Base-by-base conservation (phyloP, 2,797 vertebrate species). In the Crocodylus rhombifer region DNA sequence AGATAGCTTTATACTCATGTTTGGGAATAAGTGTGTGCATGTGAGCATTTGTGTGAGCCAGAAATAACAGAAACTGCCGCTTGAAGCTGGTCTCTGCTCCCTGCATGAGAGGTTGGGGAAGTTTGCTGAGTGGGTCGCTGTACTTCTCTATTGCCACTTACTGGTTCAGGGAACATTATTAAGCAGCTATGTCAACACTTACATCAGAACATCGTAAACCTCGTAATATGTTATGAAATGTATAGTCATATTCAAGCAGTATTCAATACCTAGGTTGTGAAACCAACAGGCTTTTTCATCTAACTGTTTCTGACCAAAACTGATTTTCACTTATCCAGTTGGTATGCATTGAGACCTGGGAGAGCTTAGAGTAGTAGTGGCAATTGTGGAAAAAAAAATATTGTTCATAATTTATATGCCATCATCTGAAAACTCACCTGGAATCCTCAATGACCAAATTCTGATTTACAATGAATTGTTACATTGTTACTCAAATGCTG, bases 21-120 rank as follows among this genome's bases (percentile, higher is more conserved):
- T 3, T 64, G 74, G 67, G 84, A 80, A 51, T 0, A 0, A 1
- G 3, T 16, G 26, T 51, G 42, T 51, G 42, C 42, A 51, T 51
- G 42, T 51, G 42, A 51, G 42, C 10, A 51, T 51, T 51, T 51
- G 42, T 51, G 2, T 51, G 10, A 51, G 42, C 42, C 42, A 51
- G 42, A 51, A 51, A 17, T 6, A 5, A 2, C 28, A 74, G 1
- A 7, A 75, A 25, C 3, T 21, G 21, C 2, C 60, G 6, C 28
- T 33, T 6, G 1, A 42, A 77, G 2, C 25, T 69, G 33, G 11
- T 84, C 42, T 87, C 23, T 18, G n/a, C 14, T 56, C 2, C 10
- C 82, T 75, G 51, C 11, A 21, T 0, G 16, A 0, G 1, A 5
- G 82, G 16, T 5, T 74, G 18, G 86, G 79, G 28, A 84, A 25